A percentile compares a stretch with the other conserved stretches of the same genome.
Evolutionary conservation across 2,797 vertebrate species (phyloP).

Genomic region (Enteromius paludinosus): DNA sequence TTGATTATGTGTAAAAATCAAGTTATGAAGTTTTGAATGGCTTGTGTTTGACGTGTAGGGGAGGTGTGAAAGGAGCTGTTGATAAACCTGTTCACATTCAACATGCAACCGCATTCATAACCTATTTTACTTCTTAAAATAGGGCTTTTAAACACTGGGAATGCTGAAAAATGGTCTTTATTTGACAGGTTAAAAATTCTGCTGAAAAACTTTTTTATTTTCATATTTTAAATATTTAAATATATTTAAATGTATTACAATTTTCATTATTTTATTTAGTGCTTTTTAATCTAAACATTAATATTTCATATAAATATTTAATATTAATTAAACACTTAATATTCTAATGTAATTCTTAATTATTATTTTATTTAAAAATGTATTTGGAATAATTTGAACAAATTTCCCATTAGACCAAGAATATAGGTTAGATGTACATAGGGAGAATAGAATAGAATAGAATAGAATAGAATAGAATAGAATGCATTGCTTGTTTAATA

Average conservation of each 20-base stretch:
- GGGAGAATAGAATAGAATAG: neutral
- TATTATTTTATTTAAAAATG: no score
- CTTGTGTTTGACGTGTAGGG: neutral
- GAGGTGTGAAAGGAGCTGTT: neutral
- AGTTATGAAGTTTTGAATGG: neutral
- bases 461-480: no score
- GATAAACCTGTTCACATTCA: neutral
- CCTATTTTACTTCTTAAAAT: neutral
- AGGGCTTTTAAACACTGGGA: neutral
- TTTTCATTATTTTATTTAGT: neutral
- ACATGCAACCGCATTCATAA: neutral
- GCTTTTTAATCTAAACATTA: neutral
- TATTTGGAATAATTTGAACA: neutral
- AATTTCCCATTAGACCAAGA: neutral
- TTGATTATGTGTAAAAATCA: neutral
- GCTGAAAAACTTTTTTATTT: neutral
- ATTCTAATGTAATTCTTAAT: no score
- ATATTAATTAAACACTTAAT: no score
- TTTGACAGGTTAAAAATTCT: neutral
- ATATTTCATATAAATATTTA: neutral
- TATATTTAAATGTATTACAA: neutral
- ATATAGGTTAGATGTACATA: neutral
- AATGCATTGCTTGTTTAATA: neutral
- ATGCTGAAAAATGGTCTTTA: neutral
- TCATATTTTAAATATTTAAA: neutral